Evolutionary conservation across 2,797 vertebrate genomes (phyloP), one percentile per base, ranked within the genome.

Genomic region (Argyrosomus regius): DNA sequence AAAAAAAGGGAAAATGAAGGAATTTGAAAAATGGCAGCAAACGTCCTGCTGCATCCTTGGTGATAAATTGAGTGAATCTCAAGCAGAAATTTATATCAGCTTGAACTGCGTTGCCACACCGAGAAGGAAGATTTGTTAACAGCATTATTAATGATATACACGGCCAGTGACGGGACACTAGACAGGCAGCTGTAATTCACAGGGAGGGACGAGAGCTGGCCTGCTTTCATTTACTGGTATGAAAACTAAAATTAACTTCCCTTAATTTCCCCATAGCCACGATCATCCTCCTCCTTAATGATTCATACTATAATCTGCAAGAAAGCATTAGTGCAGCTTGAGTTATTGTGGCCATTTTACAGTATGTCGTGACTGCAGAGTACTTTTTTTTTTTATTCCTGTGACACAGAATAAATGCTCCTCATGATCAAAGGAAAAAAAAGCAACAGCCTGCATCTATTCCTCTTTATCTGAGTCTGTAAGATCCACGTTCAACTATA

Each of bases 231-330:
- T 82, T 81, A 68, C 72, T 39, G 35, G n/a, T 63, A 62, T 80
- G 8, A 80, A 88, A 85, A 85, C 86, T 83, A 84, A 88, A 90
- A 86, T 88, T 22, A 89, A 85, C 83, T 78, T 63, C 20, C 60
- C 50, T 71, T 88, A 66, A 86, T 91, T 86, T 90, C 83, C 86
- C 85, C 56, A 69, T 57, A 87, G 88, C 75, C 64, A 72, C 17
- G 41, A 84, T 86, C 80, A 72, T 81, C 80, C 83, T 63, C 57
- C 80, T 77, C 77, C 66, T 88, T 67, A 81, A 86, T 90, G 81
- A 89, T 81, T 91, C 77, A 89, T 84, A 61, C 63, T 77, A 46
- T 88, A 89, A 88, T 93, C 80, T 84, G 70, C 75, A 78, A 73
- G 71, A 82, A 80, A 78, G 78, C 80, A 78, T 88, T 86, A 75